Conservation (phyloP, 2,113 vertebrate species). For the Platichthys stellatus region DNA sequence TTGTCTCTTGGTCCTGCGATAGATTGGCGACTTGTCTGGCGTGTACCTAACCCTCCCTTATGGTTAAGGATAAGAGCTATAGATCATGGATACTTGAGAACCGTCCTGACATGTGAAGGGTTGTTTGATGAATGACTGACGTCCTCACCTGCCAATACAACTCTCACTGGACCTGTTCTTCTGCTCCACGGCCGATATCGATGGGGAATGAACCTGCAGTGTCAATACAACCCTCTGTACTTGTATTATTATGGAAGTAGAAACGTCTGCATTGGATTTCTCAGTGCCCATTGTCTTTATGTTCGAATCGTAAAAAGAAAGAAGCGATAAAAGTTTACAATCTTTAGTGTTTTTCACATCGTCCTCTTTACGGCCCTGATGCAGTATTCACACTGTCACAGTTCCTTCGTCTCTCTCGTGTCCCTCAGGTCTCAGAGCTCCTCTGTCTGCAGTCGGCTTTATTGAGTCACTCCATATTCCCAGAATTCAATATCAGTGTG, state of each 20-base stretch:
- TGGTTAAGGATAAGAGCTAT: neutral
- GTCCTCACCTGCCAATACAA: too few species aligned
- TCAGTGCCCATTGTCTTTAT: constrained; percentile 6
- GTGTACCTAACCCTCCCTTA: too few species aligned
- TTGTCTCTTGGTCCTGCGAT: too few species aligned
- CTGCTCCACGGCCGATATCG: neutral
- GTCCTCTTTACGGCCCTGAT: neutral
- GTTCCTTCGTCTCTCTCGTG: constrained; percentile 7
- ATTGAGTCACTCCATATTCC: constrained; percentile 24
- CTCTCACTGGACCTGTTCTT: too few species aligned
- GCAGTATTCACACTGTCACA: neutral
- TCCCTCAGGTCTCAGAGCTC: constrained; percentile 41
- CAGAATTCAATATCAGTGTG: constrained; percentile 26
- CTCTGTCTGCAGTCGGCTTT: constrained; percentile 36
- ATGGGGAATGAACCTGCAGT: constrained; percentile 45
- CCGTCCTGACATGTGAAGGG: neutral
- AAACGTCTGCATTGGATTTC: constrained; percentile 35
- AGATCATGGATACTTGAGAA: neutral
- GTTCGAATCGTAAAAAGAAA: neutral
- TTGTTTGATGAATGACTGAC: constrained; percentile 40
- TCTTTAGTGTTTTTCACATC: neutral
- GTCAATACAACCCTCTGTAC: constrained; percentile 52
- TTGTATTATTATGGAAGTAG: constrained; percentile 44
- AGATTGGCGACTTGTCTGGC: too few species aligned
- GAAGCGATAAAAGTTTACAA: neutral